phyloP scores from a whole-genome alignment of 2,888 invertebrate species.

The Drosophila mimica region DNA sequence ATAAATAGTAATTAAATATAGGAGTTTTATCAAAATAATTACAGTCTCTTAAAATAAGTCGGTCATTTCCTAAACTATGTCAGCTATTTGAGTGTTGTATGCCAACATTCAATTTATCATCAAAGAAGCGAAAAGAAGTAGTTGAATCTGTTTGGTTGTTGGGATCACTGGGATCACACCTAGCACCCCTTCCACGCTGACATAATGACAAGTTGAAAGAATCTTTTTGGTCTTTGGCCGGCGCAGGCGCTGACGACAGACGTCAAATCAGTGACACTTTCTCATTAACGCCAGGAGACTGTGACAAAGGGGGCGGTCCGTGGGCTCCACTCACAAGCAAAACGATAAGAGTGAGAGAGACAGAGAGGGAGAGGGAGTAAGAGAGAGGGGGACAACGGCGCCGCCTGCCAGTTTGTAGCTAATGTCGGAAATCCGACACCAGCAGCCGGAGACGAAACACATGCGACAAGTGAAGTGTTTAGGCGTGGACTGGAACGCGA shows the following conservation, averaged over 20 bases:
- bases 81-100: conserved; percentile 24
- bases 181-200: conserved; percentile 8
- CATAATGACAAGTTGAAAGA: conserved; percentile 63
- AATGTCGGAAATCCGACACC: conserved; percentile 62
- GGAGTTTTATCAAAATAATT: not conserved
- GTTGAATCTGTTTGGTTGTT: conserved; percentile 18
- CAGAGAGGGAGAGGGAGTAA: not conserved
- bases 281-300: conserved; percentile 62
- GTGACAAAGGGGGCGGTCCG: conserved; percentile 2
- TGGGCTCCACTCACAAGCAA: conserved; percentile 1
- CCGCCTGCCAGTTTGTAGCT: conserved; percentile 53
- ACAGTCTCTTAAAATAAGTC: not conserved
- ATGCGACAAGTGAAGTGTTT: conserved; percentile 68
- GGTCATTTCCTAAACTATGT: conserved; percentile 10
- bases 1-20: not conserved
- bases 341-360: not conserved
- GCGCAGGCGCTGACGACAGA: conserved; percentile 59
- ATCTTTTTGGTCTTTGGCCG: conserved; percentile 64
- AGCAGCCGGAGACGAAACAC: conserved; percentile 50
- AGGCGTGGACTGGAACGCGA: conserved; percentile 55
- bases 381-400: conserved; percentile 34
- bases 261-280: conserved; percentile 76
- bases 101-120: conserved; percentile 37
- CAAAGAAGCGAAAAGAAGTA: conserved; percentile 8
- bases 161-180: conserved; percentile 26